Evolutionary conservation across 92 coral and sea anemone species (phyloP).

Genomic region (Zoanthus sociatus): DNA sequence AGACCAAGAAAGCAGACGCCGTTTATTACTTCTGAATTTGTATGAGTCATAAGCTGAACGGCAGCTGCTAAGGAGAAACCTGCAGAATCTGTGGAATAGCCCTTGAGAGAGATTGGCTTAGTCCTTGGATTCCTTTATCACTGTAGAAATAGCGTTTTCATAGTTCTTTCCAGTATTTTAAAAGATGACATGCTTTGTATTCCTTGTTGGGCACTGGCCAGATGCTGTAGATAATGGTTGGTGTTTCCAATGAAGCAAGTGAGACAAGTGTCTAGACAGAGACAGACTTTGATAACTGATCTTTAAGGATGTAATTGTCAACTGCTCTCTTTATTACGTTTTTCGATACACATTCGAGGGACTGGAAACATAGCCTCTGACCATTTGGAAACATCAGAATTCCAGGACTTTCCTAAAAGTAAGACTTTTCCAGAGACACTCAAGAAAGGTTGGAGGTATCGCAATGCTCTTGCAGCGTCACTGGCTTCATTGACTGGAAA

Average conservation of each 20-base stretch:
- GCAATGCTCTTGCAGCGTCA: constrained; percentile 24
- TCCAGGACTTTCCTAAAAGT: constrained; percentile 47
- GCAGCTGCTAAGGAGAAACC: constrained; percentile 63
- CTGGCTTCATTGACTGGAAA: constrained; percentile 43
- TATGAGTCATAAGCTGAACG: constrained; percentile 48
- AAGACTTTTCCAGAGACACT: constrained; percentile 30
- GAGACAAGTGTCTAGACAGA: constrained; percentile 57
- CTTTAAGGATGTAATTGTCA: constrained; percentile 28
- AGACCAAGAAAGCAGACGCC: constrained; percentile 50
- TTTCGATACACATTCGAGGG: constrained; percentile 42
- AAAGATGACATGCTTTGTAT: constrained; percentile 38
- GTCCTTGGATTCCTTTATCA: constrained; percentile 35
- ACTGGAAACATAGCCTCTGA: background rate
- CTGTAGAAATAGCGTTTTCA: constrained; percentile 46
- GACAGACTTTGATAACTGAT: constrained; percentile 46
- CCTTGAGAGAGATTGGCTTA: constrained; percentile 42
- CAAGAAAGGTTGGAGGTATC: constrained; percentile 53
- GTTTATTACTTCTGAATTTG: constrained; percentile 28
- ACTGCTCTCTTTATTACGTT: constrained; percentile 33
- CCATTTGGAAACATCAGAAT: constrained; percentile 52
- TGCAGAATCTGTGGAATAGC: constrained; percentile 60
- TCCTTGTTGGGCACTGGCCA: constrained; percentile 61
- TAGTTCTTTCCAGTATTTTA: constrained; percentile 9
- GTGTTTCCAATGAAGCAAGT: constrained; percentile 49
- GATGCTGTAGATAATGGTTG: constrained; percentile 48